Conservation (phyloP, 2,113 vertebrate species). For the Macrotus californicus region DNA sequence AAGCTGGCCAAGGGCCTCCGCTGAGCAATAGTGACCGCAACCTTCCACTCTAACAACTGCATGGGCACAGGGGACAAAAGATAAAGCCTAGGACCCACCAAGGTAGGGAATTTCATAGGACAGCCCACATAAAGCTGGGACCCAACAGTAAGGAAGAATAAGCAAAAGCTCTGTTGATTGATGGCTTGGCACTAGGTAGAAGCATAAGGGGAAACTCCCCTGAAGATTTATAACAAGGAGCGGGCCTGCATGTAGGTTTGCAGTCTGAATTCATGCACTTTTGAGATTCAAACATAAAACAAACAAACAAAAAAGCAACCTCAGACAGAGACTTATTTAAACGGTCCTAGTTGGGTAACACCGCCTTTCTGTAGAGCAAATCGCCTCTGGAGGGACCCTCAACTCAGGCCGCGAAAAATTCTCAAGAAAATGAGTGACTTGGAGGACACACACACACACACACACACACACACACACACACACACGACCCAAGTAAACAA, state of each 20-base stretch:
- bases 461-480: no score
- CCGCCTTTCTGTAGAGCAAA: background rate
- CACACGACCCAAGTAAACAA: no score
- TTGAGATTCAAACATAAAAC: background rate
- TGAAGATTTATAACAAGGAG: no score
- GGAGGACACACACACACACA: background rate
- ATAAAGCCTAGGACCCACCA: background rate
- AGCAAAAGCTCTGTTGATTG: background rate
- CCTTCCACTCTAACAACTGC: background rate
- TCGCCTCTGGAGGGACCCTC: background rate
- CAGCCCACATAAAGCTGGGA: background rate
- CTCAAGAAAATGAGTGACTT: background rate
- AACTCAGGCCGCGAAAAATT: background rate
- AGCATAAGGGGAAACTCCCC: background rate
- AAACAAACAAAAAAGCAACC: background rate
- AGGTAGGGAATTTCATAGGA: background rate
- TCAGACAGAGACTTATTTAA: background rate
- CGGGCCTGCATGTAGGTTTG: background rate
- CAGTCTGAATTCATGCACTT: background rate
- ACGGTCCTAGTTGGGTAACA: background rate
- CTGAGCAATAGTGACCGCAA: no score
- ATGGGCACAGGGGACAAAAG: background rate
- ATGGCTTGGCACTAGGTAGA: background rate
- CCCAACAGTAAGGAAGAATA: background rate
- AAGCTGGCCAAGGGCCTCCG: background rate